Evolutionary conservation across 92 coral and sea anemone species (phyloP).

Genomic region (Palythoa heliodiscus): DNA sequence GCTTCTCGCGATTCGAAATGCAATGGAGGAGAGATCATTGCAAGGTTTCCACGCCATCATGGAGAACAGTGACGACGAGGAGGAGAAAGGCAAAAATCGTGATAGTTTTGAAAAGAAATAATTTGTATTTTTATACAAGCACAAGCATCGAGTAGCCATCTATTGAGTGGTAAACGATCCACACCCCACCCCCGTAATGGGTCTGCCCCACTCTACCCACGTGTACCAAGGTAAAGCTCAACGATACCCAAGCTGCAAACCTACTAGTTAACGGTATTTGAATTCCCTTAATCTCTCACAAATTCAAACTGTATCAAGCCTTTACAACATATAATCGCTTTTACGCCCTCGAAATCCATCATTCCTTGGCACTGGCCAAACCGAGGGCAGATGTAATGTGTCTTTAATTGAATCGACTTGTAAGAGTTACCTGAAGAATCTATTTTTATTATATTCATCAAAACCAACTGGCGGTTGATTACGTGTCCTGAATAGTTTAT

Average conservation of each 20-base stretch:
- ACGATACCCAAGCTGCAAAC: neutral
- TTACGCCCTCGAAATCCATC: too few species aligned
- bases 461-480: too few species aligned
- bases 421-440: too few species aligned
- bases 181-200: neutral
- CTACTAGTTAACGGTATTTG: neutral
- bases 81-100: conserved; percentile 6
- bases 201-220: neutral
- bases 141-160: neutral
- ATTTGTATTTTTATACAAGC: neutral
- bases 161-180: neutral
- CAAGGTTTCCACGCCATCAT: conserved; percentile 84
- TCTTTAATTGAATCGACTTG: too few species aligned
- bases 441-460: too few species aligned
- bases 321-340: too few species aligned
- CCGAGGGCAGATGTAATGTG: too few species aligned
- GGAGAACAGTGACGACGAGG: conserved; percentile 72
- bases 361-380: too few species aligned
- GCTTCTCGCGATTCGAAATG: conserved; percentile 88
- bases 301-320: too few species aligned
- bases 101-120: neutral
- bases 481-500: too few species aligned
- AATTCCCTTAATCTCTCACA: too few species aligned
- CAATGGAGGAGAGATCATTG: conserved; percentile 91
- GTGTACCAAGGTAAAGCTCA: neutral